Base-by-base conservation (phyloP, 2,888 invertebrate genomes). In the Amphipoea lucens region DNA sequence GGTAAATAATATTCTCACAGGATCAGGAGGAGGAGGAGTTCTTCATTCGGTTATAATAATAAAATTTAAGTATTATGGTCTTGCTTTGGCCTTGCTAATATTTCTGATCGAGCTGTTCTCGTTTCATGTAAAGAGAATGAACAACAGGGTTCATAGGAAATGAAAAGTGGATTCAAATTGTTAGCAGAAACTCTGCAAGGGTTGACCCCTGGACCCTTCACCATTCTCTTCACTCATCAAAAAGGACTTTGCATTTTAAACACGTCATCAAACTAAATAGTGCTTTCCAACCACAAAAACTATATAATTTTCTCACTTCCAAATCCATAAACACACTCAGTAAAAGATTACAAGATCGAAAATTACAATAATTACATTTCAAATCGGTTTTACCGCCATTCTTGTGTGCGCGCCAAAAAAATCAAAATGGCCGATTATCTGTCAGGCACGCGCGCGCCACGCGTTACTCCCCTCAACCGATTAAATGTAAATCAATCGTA, bases 361-460 rank as follows among this genome's bases (percentile, higher is more conserved):
- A 95, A 95, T 95, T 91, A 94, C 92, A 93, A 91, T 92, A 90
- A 95, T 95, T 93, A 94, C 74, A 79, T 86, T 83, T 74, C 85
- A 88, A 92, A 93, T 91, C 92, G 89, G 88, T 90, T 87, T 85
- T 90, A 90, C 73, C 71, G 79, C 76, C 81, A 80, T 83, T 81
- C 76, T 84, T 85, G 75, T 60, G 82, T 70, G 88, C 86, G 89
- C 83, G 86, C 83, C 84, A 89, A 92, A 91, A 91, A 92, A 93
- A 88, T 0, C 60, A 82, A 87, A 81, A 94, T 93, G 94, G 92
- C 93, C 82, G 92, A 51, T 74, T 93, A 95, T 94, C 93, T 93
- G 92, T 92, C 89, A 91, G 92, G 90, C 96, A 96, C 96, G 95
- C 94, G 96, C 81, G 78, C 54, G 92, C 60, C 96, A 96, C 96